Evolutionary conservation across 2,888 invertebrate species (phyloP).

Genomic region (Limenitis arthemis): DNA sequence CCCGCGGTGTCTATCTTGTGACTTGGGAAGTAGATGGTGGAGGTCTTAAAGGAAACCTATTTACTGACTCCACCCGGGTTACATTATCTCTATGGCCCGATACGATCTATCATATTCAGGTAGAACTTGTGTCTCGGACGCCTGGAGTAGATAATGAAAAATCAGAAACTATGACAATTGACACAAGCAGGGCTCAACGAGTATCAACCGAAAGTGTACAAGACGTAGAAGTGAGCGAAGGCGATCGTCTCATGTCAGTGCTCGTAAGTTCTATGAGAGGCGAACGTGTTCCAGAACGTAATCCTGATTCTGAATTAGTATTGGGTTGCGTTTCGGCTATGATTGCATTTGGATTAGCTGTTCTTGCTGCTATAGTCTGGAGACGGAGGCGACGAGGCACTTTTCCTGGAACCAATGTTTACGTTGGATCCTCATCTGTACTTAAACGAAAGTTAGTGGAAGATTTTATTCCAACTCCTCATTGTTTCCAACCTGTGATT

Average conservation of each 20-base stretch:
- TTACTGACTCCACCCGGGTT: slow-evolving; percentile 85
- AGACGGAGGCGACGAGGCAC: slow-evolving; percentile 70
- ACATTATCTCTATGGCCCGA: slow-evolving; percentile 87
- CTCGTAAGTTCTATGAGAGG: slow-evolving; percentile 75
- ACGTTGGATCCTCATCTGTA: slow-evolving; percentile 73
- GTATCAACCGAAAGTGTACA: slow-evolving; percentile 76
- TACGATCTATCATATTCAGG: slow-evolving; percentile 86
- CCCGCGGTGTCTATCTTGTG: slow-evolving; percentile 80
- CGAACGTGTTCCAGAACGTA: slow-evolving; percentile 66
- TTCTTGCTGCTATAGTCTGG: slow-evolving; percentile 69
- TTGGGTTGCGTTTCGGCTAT: slow-evolving; percentile 74
- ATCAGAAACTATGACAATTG: slow-evolving; percentile 77
- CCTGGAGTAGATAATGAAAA: slow-evolving; percentile 75
- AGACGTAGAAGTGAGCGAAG: slow-evolving; percentile 71
- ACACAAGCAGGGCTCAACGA: slow-evolving; percentile 74
- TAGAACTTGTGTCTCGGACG: slow-evolving; percentile 74
- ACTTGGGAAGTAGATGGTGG: slow-evolving; percentile 90
- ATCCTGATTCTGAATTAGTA: slow-evolving; percentile 70
- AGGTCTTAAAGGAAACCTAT: slow-evolving; percentile 84
- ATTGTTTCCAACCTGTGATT: slow-evolving; percentile 73
- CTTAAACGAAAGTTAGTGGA: slow-evolving; percentile 75
- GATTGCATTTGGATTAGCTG: slow-evolving; percentile 61
- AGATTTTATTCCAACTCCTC: slow-evolving; percentile 67
- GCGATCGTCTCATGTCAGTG: slow-evolving; percentile 74
- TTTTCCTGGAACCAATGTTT: slow-evolving; percentile 72